A percentile compares a stretch with the other conserved stretches of the same genome.
Conservation (phyloP, 2,888 invertebrate genomes). For the Pyralis farinalis region DNA sequence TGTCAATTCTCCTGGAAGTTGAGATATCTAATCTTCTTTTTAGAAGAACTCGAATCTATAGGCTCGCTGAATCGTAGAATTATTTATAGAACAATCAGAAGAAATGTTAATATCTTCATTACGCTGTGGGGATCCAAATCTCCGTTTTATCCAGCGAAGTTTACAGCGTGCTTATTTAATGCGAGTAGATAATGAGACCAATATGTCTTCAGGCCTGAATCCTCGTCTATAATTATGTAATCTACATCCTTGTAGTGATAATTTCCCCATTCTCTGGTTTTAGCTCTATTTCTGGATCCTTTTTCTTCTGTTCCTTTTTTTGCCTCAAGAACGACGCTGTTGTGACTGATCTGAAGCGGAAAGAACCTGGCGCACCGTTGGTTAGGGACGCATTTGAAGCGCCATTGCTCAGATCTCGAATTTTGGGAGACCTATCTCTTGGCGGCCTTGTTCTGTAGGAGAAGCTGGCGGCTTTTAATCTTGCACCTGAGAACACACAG, state of each 20-base stretch:
- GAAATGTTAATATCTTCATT: too few relatives aligned
- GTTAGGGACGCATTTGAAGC: conserved; percentile 36
- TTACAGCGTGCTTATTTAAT: too few relatives aligned
- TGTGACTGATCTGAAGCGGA: conserved; percentile 59
- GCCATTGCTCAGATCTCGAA: conserved; percentile 38
- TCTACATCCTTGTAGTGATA: conserved; percentile 57
- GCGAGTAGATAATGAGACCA: too few relatives aligned
- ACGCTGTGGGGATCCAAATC: too few relatives aligned
- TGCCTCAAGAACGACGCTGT: conserved; percentile 59
- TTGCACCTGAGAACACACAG: conserved; percentile 31
- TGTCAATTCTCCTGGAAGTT: too few relatives aligned
- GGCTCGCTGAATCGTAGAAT: too few relatives aligned
- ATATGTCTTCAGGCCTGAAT: too few relatives aligned
- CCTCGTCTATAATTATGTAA: too few relatives aligned
- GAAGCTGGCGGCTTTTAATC: conserved; percentile 62
- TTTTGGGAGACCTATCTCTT: conserved; percentile 51
- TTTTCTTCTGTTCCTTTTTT: conserved; percentile 44
- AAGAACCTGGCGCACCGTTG: conserved; percentile 49
- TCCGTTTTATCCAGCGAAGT: too few relatives aligned
- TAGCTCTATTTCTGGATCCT: conserved; percentile 29
- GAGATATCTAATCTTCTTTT: too few relatives aligned
- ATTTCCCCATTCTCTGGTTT: conserved; percentile 51
- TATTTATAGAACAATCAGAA: too few relatives aligned
- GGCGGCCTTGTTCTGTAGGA: conserved; percentile 51
- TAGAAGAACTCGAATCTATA: too few relatives aligned